Base-by-base conservation (phyloP, 2,113 vertebrate genomes). In the Solea solea region DNA sequence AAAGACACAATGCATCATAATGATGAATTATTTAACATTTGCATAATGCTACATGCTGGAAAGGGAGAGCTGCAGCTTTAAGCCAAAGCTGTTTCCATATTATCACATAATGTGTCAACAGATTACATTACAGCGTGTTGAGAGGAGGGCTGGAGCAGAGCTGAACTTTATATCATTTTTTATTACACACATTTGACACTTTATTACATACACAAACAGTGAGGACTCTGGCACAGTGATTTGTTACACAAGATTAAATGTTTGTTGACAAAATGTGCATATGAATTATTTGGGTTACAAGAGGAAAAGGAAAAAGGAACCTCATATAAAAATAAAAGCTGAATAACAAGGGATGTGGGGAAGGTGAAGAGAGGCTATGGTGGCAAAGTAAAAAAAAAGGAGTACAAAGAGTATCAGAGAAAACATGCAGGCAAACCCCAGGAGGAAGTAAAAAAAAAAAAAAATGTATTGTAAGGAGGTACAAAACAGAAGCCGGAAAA, bases 1-100 rank as follows among this genome's bases (percentile, higher is more conserved):
- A 53, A 25, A 45, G 62, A 64, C 53, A 75, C 52, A 71, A 76
- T 80, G 64, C 56, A 72, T 81, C 72, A 70, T 74, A 53, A 57
- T 68, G 67, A 82, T 81, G 68, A 82, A 84, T 82, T 81, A 82
- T 86, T 86, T 71, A 69, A 84, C 78, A 48, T 59, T 74, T 88
- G 77, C 80, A 86, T 85, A 83, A 78, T 62, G 64, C 70, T 66
- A 56, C 64, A 71, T 3, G 77, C 64, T 68, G 72, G 62, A 50
- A 56, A 68, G 49, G 50, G 70, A 71, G 68, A 58, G 82, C 55
- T 73, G 73, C 49, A 66, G 81, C 77, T 79, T 55, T 60, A 60
- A 82, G 85, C 72, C 44, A 75, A 56, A 77, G 67, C 75, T 74
- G 72, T 72, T 81, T 69, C 50, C 72, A 63, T 74, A 84, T 85